Base-by-base conservation (phyloP, 2,797 vertebrate species). In the Buphagus erythrorhynchus region DNA sequence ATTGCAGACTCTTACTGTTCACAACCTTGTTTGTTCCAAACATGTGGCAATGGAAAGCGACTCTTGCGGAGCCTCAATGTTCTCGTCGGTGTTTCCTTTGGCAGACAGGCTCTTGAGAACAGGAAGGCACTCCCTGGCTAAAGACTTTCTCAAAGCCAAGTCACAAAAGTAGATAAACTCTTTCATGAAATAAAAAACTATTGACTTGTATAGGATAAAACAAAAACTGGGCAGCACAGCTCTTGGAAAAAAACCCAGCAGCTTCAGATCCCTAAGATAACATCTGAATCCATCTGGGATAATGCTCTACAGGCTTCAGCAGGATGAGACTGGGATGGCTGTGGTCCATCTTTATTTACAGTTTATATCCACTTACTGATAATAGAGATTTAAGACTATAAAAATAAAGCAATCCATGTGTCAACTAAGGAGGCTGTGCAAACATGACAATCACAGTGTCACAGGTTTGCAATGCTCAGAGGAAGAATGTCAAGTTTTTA, bases 71-170 rank as follows among this genome's bases (percentile, higher is more conserved):
- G 90, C 96, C 97, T 92, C 82, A 63, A 68, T 92, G 93, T 96
- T 97, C 97, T 97, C 63, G 33, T 95, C 38, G 66, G 86, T 97
- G 95, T 98, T 98, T 97, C 97, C 94, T 97, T 97, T 98, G 97
- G 98, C 98, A 98, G 88, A 73, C 7, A 4, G 46, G 51, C 96
- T 96, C 94, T 57, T 94, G 97, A 97, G 97, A 98, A 97, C 97
- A 97, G 97, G 98, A 98, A 98, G 97, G 96, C 96, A 96, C 96
- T 97, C 97, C 97, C 97, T 96, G 91, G 85, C 95, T 97, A 81
- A 95, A 94, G 94, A 95, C 97, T 92, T 65, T 89, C 93, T 93
- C 93, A 91, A 97, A 98, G 96, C 96, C 96, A 96, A 97, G 86
- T 84, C 96, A 97, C 91, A 96, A 74, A 94, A 97, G 95, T 74